Evolutionary conservation across 2,113 vertebrate species (phyloP), one percentile per base, ranked within the genome.

Genomic region (Mesitornis unicolor): DNA sequence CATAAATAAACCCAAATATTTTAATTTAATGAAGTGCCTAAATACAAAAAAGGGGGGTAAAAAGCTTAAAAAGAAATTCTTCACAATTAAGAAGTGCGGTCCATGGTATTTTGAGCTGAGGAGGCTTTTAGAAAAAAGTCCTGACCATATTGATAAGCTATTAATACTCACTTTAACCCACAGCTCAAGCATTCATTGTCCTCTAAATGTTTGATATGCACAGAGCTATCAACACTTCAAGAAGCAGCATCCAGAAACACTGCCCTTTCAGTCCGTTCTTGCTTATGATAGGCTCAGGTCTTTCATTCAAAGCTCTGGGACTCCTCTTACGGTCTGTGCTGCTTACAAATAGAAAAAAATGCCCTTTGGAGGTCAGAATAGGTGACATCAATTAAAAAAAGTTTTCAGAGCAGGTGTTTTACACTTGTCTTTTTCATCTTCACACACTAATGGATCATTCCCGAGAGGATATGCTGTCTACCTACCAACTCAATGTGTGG

Each of bases 111-210:
- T 18, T 4, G 54, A 54, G 24, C 20, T 42, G 36, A 67, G n/a
- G 13, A 67, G 11, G 57, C 47, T 71, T 84, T 84, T 50, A 84
- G 67, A 50, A 69, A 54, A 70, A 84, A 51, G 36, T 43, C 36
- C 51, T 90, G 73, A 56, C 51, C 36, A 53, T 80, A 67, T 25
- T 64, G 13, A 47, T 53, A 40, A 86, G 36, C 29, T 77, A 45
- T 77, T 90, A 85, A 68, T 36, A 14, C 17, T 73, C 21, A 51
- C 6, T 83, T 87, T 31, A 82, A 84, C 19, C 63, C 68, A 51
- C 35, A 54, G 28, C 40, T 84, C 64, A 94, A 96, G 71, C 31
- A 78, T 81, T 87, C 20, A 40, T 68, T 54, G 51, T 24, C 14
- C 73, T 87, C 75, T 60, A 50, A 78, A 81, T 59, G 13, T 74